Evolutionary conservation across 2,113 vertebrate species (phyloP), one percentile per base, ranked within the genome.

Genomic region (Mus pahari): DNA sequence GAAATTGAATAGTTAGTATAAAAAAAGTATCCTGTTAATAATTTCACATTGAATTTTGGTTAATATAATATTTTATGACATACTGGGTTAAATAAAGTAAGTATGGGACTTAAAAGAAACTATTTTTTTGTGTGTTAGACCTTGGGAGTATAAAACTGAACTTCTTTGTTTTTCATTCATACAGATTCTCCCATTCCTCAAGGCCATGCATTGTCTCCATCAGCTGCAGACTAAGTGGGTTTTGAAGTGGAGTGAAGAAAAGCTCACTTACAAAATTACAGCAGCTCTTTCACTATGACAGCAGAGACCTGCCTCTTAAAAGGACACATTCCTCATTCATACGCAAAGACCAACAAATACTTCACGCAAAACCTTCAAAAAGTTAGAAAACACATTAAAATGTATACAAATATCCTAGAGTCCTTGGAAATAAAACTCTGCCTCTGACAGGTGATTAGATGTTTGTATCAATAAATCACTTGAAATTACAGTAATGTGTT

Each of bases 91-190:
- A 89, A 53, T 62, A 45, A 84, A 62, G 13, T 48, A 77, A 50
- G 20, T 39, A 70, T 60, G 33, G 26, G 62, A 10, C 28, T 83
- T 88, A 53, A 50, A 53, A 36, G 20, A 33, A 95, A 83, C 24
- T 31, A 70, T 55, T 77, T 73, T 79, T 7, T 82, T 92, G n/a
- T 78, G 17, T n/a, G 66, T 58, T 42, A 66, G 5, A 73, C 39
- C 42, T 95, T 22, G 66, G 45, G 64, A 53, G 17, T 22, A 58
- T 26, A 83, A 94, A 94, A 31, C 31, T 36, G 62, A 94, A 94
- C 9, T 62, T 89, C 33, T 78, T 92, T 96, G 14, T 75, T 86
- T 94, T 31, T 97, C 53, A 77, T 84, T 94, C 5, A 5, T 60
- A 9, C 20, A 45, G 39, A 55, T 79, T 5, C 10, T 14, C 42